A percentile compares a stretch with the other conserved stretches of the same genome.
These are phyloP conservation scores for Zapornia atra DNA, from an alignment of 2,113 vertebrate genomes.

Conservation along the genomic window DNA sequence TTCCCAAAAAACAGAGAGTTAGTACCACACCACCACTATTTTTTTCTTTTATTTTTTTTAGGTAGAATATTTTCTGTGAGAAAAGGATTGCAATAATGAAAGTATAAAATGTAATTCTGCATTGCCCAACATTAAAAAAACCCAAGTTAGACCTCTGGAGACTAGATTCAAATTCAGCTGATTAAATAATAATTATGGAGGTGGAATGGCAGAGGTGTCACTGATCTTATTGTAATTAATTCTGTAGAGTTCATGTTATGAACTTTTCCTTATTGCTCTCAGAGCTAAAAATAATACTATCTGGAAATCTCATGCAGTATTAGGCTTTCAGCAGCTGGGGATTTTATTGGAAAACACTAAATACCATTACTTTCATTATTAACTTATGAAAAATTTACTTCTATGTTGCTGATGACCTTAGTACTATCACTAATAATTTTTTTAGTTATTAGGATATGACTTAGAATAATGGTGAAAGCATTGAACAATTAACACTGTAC, in stretches of 20 bases:
- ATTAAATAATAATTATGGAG: neutral
- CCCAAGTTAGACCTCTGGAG: neutral
- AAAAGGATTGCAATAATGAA: neutral
- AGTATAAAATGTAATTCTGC: neutral
- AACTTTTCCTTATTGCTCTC: neutral
- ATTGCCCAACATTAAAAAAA: neutral
- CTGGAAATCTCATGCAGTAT: neutral
- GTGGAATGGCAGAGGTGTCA: neutral
- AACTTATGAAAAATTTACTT: neutral
- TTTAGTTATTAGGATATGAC: neutral
- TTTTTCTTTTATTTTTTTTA: neutral
- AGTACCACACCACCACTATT: accelerated
- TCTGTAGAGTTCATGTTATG: neutral
- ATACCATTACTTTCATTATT: neutral
- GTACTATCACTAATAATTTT: neutral
- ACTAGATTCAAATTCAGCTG: neutral
- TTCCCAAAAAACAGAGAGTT: neutral
- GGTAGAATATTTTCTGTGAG: neutral
- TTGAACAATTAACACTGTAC: neutral
- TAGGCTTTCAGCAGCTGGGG: neutral
- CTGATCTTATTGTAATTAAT: neutral
- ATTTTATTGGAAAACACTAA: neutral
- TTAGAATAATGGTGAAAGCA: neutral
- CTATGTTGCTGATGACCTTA: neutral
- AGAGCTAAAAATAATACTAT: neutral